These are phyloP conservation scores for Brevipalpus yothersi DNA, from an alignment of 1,140 invertebrate genomes.

Conservation along the genomic window DNA sequence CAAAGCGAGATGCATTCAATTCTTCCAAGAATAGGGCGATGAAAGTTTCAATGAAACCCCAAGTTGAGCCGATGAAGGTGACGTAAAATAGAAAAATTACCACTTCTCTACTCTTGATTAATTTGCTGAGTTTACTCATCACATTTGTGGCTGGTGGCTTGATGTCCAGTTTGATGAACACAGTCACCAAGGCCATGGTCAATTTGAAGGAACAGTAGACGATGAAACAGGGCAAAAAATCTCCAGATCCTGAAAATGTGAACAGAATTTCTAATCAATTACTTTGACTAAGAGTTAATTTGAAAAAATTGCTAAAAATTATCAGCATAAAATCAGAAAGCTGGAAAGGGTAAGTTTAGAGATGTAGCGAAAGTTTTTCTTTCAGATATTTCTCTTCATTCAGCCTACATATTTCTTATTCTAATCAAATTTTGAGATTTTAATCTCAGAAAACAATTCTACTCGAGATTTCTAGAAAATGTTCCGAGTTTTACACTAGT, in stretches of 20 bases:
- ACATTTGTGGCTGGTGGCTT: slow-evolving; percentile 43
- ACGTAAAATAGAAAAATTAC: slow-evolving; percentile 20
- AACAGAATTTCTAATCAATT: background rate
- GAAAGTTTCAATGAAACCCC: slow-evolving; percentile 61
- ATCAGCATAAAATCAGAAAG: too few relatives aligned
- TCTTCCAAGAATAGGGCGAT: slow-evolving; percentile 58
- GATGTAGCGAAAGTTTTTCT: too few relatives aligned
- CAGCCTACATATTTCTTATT: too few relatives aligned
- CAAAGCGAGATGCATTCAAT: slow-evolving; percentile 40
- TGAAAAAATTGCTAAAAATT: too few relatives aligned
- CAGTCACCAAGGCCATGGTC: slow-evolving; percentile 34
- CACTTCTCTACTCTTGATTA: slow-evolving; percentile 45
- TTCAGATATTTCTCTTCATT: too few relatives aligned
- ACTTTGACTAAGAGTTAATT: too few relatives aligned
- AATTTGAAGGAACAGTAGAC: slow-evolving; percentile 43
- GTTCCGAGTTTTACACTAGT: too few relatives aligned
- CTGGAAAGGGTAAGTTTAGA: too few relatives aligned
- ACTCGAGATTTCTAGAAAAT: too few relatives aligned
- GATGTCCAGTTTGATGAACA: slow-evolving; percentile 47
- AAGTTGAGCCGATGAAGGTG: slow-evolving; percentile 27
- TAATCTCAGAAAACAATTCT: too few relatives aligned
- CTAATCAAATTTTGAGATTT: too few relatives aligned
- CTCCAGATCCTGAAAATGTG: background rate
- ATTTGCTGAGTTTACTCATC: slow-evolving; percentile 35
- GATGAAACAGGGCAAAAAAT: slow-evolving; percentile 45